A percentile compares a stretch with the other conserved stretches of the same genome.
Conservation (phyloP, 2,113 vertebrate species). For the Philantomba maxwellii region DNA sequence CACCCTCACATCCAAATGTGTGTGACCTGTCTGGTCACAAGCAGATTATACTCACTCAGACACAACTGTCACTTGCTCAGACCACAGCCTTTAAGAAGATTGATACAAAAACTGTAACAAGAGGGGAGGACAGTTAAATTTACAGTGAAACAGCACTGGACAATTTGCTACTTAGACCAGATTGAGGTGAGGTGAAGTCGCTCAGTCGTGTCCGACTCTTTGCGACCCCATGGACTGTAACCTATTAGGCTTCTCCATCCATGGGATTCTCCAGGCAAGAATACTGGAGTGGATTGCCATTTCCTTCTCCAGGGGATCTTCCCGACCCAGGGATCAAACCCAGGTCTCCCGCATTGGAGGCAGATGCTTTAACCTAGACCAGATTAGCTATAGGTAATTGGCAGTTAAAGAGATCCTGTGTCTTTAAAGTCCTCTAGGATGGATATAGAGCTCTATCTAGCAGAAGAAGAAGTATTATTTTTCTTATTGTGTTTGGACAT, state of each 20-base stretch:
- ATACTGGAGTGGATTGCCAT: no score
- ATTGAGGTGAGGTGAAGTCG: no score
- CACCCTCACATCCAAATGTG: not conserved
- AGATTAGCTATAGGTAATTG: not conserved
- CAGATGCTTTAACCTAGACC: no score
- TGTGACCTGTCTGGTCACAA: not conserved
- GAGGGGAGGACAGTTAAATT: not conserved
- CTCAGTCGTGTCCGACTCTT: no score
- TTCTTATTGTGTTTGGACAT: not conserved
- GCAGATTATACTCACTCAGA: not conserved
- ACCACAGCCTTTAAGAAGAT: conserved; percentile 11
- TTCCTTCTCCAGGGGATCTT: no score
- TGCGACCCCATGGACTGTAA: no score
- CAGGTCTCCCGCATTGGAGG: no score
- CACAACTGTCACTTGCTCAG: not conserved
- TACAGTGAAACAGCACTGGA: not conserved
- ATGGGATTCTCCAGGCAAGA: no score
- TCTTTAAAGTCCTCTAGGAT: not conserved
- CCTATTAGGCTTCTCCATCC: no score
- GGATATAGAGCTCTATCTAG: not conserved
- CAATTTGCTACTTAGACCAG: not conserved
- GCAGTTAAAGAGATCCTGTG: not conserved
- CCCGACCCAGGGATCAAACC: no score
- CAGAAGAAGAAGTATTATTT: not conserved
- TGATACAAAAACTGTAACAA: conserved; percentile 16